Evolutionary conservation across 2,888 invertebrate species (phyloP), one percentile per base, ranked within the genome.

Genomic region (Drosophila anceps): DNA sequence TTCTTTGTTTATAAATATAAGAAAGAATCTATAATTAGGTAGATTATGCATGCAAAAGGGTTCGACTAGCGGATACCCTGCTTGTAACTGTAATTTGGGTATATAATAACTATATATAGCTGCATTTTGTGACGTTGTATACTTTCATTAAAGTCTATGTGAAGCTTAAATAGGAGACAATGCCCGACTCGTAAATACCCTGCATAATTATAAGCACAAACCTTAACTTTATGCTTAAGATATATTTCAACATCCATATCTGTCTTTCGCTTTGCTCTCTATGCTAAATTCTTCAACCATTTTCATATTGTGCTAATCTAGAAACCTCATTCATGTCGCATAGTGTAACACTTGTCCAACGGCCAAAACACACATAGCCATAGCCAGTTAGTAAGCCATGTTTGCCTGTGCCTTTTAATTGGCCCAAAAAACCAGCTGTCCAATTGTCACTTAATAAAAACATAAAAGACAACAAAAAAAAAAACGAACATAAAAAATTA

Each of bases 371-470:
- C 46, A 68, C 48, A n/a, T n/a, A n/a, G 61, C 41, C 35, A 53
- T 51, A 57, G 35, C 35, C 60, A 73, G 64, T 69, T 61, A 63
- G 53, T 60, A 18, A 24, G 27, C 33, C 10, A 12, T 5, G 33
- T 44, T 58, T 53, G 35, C 15, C 24, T 18, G 24, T n/a, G 48
- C 20, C 29, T 55, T 41, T 58, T 55, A 29, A 64, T 24, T 33
- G 61, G 24, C 54, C 20, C 2, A 20, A 18, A 24, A 39, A 73
- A 72, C 66, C 63, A 67, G 66, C 72, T 84, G 57, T 79, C 35
- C 71, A 74, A 79, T 84, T 81, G 76, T 74, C 79, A 76, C 73
- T 84, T 84, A 71, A 82, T 83, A 80, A 85, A 76, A 67, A 64
- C 50, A 82, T 79, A 67, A 77, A 76, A 37, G 5, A 24, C 9